These are phyloP conservation scores for Drosophila kuntzei DNA, from an alignment of 2,888 invertebrate species.

Conservation along the genomic window DNA sequence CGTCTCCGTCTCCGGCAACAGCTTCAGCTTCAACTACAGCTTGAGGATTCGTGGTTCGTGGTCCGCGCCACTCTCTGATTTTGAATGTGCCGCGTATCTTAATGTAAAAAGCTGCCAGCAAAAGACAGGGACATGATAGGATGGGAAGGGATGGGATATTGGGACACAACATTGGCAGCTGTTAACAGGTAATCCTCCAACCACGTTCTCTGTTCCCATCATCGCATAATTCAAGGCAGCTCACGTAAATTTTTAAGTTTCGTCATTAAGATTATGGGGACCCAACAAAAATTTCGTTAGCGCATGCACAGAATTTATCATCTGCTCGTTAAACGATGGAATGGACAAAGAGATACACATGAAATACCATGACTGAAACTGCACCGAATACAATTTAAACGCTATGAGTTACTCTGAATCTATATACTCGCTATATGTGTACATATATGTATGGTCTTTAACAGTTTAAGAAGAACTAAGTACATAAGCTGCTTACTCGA, in stretches of 20 bases:
- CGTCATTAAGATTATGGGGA: conserved; percentile 78
- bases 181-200: conserved; percentile 71
- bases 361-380: conserved; percentile 26
- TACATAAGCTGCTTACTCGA: conserved; percentile 45
- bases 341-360: conserved; percentile 22
- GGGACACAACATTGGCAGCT: conserved; percentile 42
- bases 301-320: conserved; percentile 77
- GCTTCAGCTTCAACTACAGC: conserved; percentile 1
- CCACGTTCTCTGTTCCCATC: background rate
- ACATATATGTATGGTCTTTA: conserved; percentile 8
- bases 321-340: conserved; percentile 61
- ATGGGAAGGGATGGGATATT: conserved; percentile 1
- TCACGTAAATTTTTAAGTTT: conserved; percentile 80
- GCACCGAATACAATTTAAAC: conserved; percentile 29
- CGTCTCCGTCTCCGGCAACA: conserved; percentile 11
- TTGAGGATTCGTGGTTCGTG: conserved; percentile 22
- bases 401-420: background rate
- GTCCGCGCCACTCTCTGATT: conserved; percentile 44
- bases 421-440: background rate
- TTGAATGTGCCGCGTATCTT: conserved; percentile 64
- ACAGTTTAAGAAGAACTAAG: conserved; percentile 34
- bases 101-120: conserved; percentile 61
- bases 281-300: conserved; percentile 74
- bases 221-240: conserved; percentile 71
- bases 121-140: conserved; percentile 6